Conservation (phyloP, 2,888 invertebrate species). For the Nomada flava region DNA sequence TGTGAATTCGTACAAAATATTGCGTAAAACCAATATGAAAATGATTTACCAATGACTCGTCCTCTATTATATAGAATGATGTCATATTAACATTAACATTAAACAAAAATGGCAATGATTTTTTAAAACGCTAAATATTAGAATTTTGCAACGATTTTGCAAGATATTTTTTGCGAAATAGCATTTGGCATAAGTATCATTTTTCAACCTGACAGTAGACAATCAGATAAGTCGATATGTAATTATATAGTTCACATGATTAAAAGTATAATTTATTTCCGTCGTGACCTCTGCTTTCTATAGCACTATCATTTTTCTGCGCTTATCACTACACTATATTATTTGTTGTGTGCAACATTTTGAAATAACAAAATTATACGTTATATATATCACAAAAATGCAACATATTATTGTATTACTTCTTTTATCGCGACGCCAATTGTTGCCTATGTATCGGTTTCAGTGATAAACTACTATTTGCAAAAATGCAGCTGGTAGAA, state of each 20-base stretch:
- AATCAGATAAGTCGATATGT: neutral
- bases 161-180: too few species aligned
- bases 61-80: slow-evolving; percentile 6
- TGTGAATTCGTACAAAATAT: neutral
- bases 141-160: neutral
- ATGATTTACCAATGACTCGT: slow-evolving; percentile 2
- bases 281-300: slow-evolving; percentile 22
- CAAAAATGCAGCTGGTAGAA: slow-evolving; percentile 2
- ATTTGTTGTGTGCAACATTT: neutral
- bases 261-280: slow-evolving; percentile 5
- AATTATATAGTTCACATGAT: slow-evolving; percentile 6
- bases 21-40: neutral
- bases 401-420: slow-evolving; percentile 8
- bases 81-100: neutral
- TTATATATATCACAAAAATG: slow-evolving; percentile 32
- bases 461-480: slow-evolving; percentile 26
- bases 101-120: neutral
- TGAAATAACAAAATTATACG: neutral
- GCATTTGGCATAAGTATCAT: neutral
- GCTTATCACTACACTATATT: neutral
- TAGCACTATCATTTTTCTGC: neutral
- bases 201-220: neutral
- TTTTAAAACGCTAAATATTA: neutral
- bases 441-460: neutral
- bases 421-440: slow-evolving; percentile 13